phyloP scores from a whole-genome alignment of 2,888 invertebrate genomes.

The Diachrysia chrysitis region DNA sequence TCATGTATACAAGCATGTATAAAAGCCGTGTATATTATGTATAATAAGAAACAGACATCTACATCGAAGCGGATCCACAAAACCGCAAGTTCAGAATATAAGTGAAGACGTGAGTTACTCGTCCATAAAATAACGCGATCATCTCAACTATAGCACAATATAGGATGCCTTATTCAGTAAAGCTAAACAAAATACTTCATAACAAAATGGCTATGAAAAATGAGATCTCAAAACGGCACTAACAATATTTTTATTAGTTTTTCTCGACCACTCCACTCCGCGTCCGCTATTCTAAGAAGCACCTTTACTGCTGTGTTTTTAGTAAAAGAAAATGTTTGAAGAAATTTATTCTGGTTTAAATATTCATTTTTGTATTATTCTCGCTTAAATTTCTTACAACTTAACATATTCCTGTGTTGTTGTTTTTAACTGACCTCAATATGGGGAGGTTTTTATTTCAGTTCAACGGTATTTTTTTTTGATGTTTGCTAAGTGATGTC shows the following conservation, averaged over 20 bases:
- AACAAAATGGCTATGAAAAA: slow-evolving; percentile 11
- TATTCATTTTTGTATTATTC: background rate
- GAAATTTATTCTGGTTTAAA: background rate
- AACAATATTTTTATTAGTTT: slow-evolving; percentile 36
- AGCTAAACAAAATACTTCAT: slow-evolving; percentile 3
- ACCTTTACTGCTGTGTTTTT: background rate
- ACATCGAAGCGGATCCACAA: background rate
- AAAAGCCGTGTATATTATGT: too few species aligned
- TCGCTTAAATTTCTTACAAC: background rate
- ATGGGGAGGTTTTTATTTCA: too few species aligned
- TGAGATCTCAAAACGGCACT: slow-evolving; percentile 14
- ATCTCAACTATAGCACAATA: background rate
- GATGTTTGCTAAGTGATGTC: too few species aligned
- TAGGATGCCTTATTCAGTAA: background rate
- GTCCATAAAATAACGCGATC: background rate
- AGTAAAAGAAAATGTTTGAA: background rate
- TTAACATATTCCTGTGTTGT: background rate
- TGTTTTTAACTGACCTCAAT: too few species aligned
- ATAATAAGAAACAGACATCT: too few species aligned
- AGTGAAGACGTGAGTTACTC: background rate
- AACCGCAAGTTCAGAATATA: background rate
- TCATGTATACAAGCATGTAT: too few species aligned
- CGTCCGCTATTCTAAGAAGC: slow-evolving; percentile 7
- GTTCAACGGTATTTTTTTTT: too few species aligned
- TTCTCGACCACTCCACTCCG: slow-evolving; percentile 18